Base-by-base conservation (phyloP, 1,140 invertebrate genomes). In the Bombus picipes region DNA sequence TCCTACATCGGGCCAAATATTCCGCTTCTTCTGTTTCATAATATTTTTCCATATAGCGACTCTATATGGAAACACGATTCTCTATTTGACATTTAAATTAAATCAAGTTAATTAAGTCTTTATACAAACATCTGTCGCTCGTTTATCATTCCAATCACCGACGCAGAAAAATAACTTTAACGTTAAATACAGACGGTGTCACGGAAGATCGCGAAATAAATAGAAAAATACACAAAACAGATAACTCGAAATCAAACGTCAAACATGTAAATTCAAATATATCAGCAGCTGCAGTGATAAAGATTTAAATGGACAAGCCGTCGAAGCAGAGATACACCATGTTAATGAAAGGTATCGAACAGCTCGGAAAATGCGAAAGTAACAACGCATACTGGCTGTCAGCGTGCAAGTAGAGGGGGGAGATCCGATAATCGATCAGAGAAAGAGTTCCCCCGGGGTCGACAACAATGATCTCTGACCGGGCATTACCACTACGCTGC, bases 401-500 rank as follows among this genome's bases (percentile, higher is more conserved):
- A 47, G 3, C 2, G 32, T 37, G n/a, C 32, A 34, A 12, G n/a
- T 18, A 66, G 9, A 41, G 12, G 28, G 12, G 28, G 37, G n/a
- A 32, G 22, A 18, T 68, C n/a, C 47, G 76, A 47, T 84, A 79
- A 79, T 79, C 83, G 76, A 84, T 72, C 37, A 18, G n/a, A 66
- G 65, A 8, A 66, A 37, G 75, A 39, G 75, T 43, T 47, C 13
- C 32, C 68, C 22, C 2, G 53, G 65, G n/a, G 15, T 32, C 70
- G 57, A 28, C 53, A 62, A 71, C 83, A 59, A 84, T 62, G 66
- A 84, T 80, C 66, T 62, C 66, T 84, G 83, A 80, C 32, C 73
- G 32, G 53, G 8, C 28, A 43, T 71, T 72, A n/a, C 4, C n/a
- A 8, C 25, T 22, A 18, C 43, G 18, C 1, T 25, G 59, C 25